A percentile compares a stretch with the other conserved stretches of the same genome.
Evolutionary conservation across 2,113 vertebrate species (phyloP).

Genomic region (Chloroceryle aenea): DNA sequence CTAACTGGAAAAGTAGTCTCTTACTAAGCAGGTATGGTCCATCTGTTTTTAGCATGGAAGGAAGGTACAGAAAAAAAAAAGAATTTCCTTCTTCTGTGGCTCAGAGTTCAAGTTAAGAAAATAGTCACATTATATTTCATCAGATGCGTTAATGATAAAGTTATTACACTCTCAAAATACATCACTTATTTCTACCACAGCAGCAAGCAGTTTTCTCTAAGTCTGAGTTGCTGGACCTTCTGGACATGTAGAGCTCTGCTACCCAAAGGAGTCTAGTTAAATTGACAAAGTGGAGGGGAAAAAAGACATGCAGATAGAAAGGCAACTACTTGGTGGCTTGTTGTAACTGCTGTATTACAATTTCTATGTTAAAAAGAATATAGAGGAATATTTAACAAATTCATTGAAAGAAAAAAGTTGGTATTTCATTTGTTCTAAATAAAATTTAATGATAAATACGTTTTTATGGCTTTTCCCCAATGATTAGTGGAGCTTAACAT

Average conservation of each 20-base stretch:
- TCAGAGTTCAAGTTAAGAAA: background rate
- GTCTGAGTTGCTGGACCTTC: background rate
- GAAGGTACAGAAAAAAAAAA: background rate
- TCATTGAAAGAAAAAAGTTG: background rate
- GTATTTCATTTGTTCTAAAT: background rate
- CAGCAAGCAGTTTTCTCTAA: background rate
- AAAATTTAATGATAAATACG: background rate
- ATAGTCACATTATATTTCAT: background rate
- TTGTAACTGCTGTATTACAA: background rate
- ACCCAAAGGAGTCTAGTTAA: background rate
- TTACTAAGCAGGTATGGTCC: background rate
- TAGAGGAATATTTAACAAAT: background rate
- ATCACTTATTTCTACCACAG: background rate
- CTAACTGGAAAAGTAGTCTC: background rate
- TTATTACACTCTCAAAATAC: background rate
- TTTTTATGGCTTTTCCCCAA: slow-evolving; percentile 2
- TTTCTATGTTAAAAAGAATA: background rate
- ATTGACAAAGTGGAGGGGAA: background rate
- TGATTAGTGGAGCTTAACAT: background rate
- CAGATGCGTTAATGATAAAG: background rate
- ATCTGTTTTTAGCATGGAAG: background rate
- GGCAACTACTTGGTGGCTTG: background rate
- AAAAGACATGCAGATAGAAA: background rate
- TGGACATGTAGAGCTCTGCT: background rate
- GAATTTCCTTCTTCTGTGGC: background rate